These are phyloP conservation scores for Sinodicranocentrus sp. DNA, from an alignment of 2,888 invertebrate genomes.

Conservation along the genomic window DNA sequence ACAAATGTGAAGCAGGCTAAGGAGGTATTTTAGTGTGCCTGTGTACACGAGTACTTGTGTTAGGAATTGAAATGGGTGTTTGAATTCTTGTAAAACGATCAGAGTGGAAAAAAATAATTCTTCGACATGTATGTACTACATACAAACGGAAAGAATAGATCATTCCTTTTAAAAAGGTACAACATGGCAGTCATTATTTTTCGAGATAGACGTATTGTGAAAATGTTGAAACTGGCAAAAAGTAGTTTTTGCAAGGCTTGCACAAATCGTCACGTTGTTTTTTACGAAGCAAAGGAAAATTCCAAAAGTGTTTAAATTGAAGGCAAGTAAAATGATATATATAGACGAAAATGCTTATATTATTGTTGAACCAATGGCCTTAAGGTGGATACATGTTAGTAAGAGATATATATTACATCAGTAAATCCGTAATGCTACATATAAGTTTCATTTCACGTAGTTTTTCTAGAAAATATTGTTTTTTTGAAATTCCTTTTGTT, in stretches of 20 bases:
- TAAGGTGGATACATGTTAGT: neutral
- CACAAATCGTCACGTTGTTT: slow-evolving; percentile 59
- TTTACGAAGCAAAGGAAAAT: slow-evolving; percentile 27
- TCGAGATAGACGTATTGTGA: slow-evolving; percentile 36
- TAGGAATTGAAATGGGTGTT: slow-evolving; percentile 49
- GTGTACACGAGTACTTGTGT: neutral
- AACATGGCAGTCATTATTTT: slow-evolving; percentile 46
- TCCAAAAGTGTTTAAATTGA: neutral
- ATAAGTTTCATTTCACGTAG: neutral
- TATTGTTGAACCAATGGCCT: neutral
- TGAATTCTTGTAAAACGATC: slow-evolving; percentile 43
- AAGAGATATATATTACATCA: neutral
- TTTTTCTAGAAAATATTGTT: neutral
- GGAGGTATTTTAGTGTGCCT: neutral
- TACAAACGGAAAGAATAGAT: slow-evolving; percentile 44
- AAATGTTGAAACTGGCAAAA: slow-evolving; percentile 41
- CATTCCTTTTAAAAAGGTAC: slow-evolving; percentile 48
- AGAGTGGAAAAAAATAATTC: slow-evolving; percentile 27
- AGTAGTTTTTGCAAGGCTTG: slow-evolving; percentile 49
- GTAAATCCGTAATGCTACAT: neutral
- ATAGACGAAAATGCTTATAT: neutral
- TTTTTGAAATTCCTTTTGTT: slow-evolving; percentile 27
- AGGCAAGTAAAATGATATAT: neutral
- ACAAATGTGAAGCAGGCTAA: neutral
- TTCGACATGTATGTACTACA: slow-evolving; percentile 46